phyloP scores from a whole-genome alignment of 2,888 invertebrate species.

The Acanthosepion esculentum region DNA sequence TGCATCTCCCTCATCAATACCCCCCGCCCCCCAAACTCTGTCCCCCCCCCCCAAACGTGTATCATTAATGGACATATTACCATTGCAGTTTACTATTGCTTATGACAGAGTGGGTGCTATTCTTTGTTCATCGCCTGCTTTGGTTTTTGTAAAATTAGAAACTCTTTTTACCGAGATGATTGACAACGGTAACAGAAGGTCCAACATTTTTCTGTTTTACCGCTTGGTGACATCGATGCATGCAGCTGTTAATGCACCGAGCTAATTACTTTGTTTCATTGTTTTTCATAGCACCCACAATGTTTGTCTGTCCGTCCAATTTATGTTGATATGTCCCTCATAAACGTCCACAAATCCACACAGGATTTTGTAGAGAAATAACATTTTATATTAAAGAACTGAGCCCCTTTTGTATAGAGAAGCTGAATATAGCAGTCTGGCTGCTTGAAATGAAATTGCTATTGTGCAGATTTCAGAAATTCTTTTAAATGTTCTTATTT shows the following conservation, averaged over 20 bases:
- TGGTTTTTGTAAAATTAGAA: neutral
- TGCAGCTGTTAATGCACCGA: neutral
- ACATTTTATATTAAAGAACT: neutral
- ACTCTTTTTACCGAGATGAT: neutral
- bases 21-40: neutral
- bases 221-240: neutral
- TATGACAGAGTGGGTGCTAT: neutral
- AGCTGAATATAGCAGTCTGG: neutral
- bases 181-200: neutral
- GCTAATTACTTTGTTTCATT: neutral
- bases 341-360: neutral
- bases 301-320: slow-evolving; percentile 13
- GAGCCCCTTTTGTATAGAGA: neutral
- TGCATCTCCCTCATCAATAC: too few relatives aligned
- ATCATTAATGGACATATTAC: neutral
- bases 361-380: too few relatives aligned
- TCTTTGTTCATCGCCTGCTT: neutral
- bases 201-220: neutral
- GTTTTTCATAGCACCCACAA: neutral
- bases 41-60: neutral
- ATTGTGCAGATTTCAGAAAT: neutral
- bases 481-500: too few relatives aligned
- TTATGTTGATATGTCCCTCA: too few relatives aligned
- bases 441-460: neutral
- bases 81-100: neutral